Conservation (phyloP, 2,113 vertebrate species). For the Microcebus lehilahytsara region DNA sequence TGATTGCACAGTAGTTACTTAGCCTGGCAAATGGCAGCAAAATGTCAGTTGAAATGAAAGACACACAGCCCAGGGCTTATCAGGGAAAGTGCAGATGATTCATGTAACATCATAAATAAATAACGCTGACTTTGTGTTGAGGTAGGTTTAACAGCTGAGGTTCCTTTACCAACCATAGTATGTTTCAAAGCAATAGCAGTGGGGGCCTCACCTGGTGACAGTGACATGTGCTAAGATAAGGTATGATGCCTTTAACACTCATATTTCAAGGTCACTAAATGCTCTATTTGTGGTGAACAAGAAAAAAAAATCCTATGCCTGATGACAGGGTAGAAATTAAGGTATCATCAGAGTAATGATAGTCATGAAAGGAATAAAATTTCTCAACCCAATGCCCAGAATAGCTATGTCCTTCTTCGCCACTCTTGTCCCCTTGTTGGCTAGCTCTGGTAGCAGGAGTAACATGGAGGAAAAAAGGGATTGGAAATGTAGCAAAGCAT, state of each 20-base stretch:
- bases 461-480: neutral
- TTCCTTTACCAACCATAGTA: slow-evolving; percentile 73
- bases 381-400: neutral
- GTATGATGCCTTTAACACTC: slow-evolving; percentile 74
- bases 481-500: neutral
- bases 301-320: slow-evolving; percentile 39
- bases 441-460: neutral
- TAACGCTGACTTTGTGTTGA: slow-evolving; percentile 79
- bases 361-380: neutral
- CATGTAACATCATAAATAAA: slow-evolving; percentile 86
- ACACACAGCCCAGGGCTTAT: slow-evolving; percentile 85
- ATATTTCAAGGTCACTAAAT: slow-evolving; percentile 83
- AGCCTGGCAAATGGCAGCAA: slow-evolving; percentile 84
- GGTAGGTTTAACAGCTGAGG: slow-evolving; percentile 76
- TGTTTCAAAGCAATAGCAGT: slow-evolving; percentile 79
- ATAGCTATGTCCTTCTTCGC: neutral
- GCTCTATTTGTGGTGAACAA: slow-evolving; percentile 70
- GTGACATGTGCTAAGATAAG: slow-evolving; percentile 79
- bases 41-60: slow-evolving; percentile 88
- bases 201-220: slow-evolving; percentile 78
- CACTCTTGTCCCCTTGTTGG: neutral
- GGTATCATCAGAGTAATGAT: slow-evolving; percentile 69
- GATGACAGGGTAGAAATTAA: slow-evolving; percentile 55
- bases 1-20: slow-evolving; percentile 83
- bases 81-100: slow-evolving; percentile 85